A percentile compares a stretch with the other conserved stretches of the same genome.
Conservation (phyloP, 2,888 invertebrate genomes). For the Morinoia aosen region DNA sequence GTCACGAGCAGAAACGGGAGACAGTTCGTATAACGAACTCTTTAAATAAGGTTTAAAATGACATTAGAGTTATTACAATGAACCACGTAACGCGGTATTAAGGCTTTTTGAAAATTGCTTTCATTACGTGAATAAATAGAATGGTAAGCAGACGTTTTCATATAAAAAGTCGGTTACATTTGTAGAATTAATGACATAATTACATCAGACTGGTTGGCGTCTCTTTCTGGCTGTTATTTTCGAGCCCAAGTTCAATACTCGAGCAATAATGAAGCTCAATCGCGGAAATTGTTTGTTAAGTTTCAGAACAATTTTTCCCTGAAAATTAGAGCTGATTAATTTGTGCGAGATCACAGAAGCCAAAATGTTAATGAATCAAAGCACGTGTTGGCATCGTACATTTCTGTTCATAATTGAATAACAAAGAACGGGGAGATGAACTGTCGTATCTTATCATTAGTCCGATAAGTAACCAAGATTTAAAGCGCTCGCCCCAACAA, state of each 20-base stretch:
- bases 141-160: not conserved
- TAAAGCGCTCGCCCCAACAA: not conserved
- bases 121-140: not conserved
- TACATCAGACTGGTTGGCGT: not conserved
- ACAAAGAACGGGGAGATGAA: not conserved
- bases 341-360: not conserved
- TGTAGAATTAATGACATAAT: not conserved
- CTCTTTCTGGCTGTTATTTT: not conserved
- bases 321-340: no score
- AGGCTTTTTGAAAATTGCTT: not conserved
- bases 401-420: not conserved
- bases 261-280: not conserved
- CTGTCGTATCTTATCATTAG: not conserved
- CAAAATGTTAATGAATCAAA: not conserved
- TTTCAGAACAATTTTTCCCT: not conserved
- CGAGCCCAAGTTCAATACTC: not conserved
- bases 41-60: not conserved
- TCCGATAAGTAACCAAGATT: not conserved
- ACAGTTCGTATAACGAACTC: not conserved
- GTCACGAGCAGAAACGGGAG: not conserved
- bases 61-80: not conserved
- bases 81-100: not conserved
- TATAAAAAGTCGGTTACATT: not conserved
- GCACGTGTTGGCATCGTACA: not conserved
- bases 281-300: not conserved